phyloP scores from a whole-genome alignment of 2,113 vertebrate genomes.

The Vidua chalybeata region DNA sequence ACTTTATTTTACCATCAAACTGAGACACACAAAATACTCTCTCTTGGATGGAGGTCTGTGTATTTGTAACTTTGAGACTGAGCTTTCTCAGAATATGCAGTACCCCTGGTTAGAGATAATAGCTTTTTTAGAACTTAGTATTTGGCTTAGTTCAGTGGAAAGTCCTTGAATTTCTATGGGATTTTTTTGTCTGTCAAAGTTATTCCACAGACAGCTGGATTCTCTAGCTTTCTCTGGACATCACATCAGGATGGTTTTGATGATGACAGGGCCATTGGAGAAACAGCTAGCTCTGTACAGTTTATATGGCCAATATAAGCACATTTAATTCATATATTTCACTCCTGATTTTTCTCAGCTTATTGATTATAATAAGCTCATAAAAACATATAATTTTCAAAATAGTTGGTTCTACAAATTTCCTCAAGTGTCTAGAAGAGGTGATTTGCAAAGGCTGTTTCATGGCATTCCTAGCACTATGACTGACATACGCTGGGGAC shows the following conservation, averaged over 20 bases:
- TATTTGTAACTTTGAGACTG: not conserved
- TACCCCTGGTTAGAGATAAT: not conserved
- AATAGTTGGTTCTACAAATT: not conserved
- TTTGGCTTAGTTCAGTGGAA: slow-evolving; percentile 26
- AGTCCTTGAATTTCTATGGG: not conserved
- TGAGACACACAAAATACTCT: not conserved
- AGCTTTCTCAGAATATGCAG: not conserved
- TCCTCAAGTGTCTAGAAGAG: not conserved
- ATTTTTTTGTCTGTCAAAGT: not conserved
- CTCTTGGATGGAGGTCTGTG: slow-evolving; percentile 15
- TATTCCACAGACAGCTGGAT: slow-evolving; percentile 9
- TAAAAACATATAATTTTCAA: not conserved
- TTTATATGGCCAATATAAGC: not conserved
- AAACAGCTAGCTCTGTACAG: not conserved
- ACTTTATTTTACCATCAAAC: not conserved
- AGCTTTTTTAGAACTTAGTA: not conserved
- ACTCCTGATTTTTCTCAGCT: not conserved
- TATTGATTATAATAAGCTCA: not conserved
- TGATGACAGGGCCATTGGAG: not conserved
- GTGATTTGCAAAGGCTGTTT: not conserved
- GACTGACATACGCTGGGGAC: not conserved
- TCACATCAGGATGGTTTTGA: not conserved
- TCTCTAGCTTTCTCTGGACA: slow-evolving; percentile 11
- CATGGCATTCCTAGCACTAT: not conserved
- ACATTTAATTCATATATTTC: not conserved